Base-by-base conservation (phyloP, 2,797 vertebrate species). In the Parotocinclus haroldoi region DNA sequence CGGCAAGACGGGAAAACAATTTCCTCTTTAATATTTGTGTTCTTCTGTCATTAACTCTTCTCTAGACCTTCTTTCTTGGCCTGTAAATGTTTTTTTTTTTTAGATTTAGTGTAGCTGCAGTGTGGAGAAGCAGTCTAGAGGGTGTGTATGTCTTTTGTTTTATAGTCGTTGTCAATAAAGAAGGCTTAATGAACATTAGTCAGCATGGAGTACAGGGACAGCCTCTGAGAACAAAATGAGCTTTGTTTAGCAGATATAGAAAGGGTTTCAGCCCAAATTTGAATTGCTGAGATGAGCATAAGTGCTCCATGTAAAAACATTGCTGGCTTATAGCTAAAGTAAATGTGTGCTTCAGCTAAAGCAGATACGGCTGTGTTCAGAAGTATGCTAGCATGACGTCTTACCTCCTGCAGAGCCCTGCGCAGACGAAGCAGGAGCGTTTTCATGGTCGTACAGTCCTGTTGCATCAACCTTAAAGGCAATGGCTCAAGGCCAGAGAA, bases 391-490 rank as follows among this genome's bases (percentile, higher is more conserved):
- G 27, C 27, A 27, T 27, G 2, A 5, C 2, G 27, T 68, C 82
- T 66, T 92, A 98, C 96, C 95, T 99, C 96, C 84, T 99, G 96
- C 61, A 99, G 91, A 69, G 94, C 91, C 77, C 95, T 91, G 77
- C 95, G 93, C 86, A 99, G 91, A 81, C 96, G 93, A 72, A 98
- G 85, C 61, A 99, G 89, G 66, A 98, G 78, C 0, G 94, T 96
- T 89, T 98, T 98, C 10, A 98, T 93, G 50, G 95, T 90, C 1
- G 95, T 97, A 75, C 96, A 99, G 80, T 99, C 96, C 76, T 98
- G 96, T 76, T 96, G 87, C 96, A 99, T 98, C 82, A 96, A 16
- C 79, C 95, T 87, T 76, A 96, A 91, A 0, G 95, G 94, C 77
- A 98, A 81, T 18, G 92, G 87, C 79, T 99, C 96, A 56, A 96